Conservation (phyloP, 2,113 vertebrate species). For the Heptranchias perlo region DNA sequence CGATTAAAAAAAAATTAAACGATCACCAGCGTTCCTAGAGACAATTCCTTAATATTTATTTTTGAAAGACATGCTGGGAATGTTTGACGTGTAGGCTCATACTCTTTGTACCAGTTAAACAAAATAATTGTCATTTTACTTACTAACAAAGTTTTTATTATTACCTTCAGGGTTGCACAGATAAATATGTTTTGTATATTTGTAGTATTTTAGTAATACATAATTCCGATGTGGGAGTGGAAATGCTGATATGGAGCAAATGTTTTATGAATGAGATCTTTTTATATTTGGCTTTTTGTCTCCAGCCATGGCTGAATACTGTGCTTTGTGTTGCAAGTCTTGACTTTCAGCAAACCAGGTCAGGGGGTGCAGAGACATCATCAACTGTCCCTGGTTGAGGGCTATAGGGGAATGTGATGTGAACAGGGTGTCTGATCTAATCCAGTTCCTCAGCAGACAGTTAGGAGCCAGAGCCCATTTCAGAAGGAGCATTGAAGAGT, state of each 20-base stretch:
- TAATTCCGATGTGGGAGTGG: background rate
- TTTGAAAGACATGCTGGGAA: background rate
- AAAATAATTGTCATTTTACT: background rate
- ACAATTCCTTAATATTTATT: conserved; percentile 13
- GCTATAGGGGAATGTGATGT: conserved; percentile 29
- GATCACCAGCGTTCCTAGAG: background rate
- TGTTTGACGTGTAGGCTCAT: background rate
- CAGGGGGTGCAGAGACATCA: conserved; percentile 11
- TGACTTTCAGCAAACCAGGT: conserved; percentile 33
- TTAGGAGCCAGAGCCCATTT: conserved; percentile 51
- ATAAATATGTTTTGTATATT: background rate
- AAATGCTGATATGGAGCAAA: background rate
- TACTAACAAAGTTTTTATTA: background rate
- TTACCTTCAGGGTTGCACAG: background rate
- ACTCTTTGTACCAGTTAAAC: background rate
- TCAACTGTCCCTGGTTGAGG: conserved; percentile 28
- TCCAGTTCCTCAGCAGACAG: conserved; percentile 51
- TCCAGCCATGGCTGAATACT: background rate
- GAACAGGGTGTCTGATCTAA: conserved; percentile 44
- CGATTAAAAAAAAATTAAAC: background rate
- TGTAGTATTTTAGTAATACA: background rate
- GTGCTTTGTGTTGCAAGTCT: conserved; percentile 21
- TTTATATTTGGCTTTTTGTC: conserved; percentile 31
- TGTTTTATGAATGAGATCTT: conserved; percentile 27
- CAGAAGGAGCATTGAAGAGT: conserved; percentile 41